These are phyloP conservation scores for Phrynocephalus forsythii DNA, from an alignment of 2,797 vertebrate genomes.

Conservation along the genomic window DNA sequence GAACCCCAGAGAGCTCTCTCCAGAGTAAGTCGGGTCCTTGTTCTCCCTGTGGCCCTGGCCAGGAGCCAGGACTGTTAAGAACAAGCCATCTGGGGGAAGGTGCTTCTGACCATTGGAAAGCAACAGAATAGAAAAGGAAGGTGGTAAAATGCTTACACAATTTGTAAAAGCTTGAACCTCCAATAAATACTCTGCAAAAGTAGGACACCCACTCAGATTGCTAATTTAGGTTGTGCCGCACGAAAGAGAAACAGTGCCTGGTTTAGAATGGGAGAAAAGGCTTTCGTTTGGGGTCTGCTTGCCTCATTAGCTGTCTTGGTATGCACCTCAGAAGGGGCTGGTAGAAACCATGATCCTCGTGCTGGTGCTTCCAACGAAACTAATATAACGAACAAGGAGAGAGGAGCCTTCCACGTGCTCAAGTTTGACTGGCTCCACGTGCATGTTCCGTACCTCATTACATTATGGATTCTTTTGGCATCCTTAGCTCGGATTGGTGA, in stretches of 20 bases:
- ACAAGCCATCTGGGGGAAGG: not conserved
- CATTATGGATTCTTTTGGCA: slow-evolving; percentile 64
- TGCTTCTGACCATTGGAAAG: not conserved
- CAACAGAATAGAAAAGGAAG: not conserved
- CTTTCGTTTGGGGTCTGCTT: not conserved
- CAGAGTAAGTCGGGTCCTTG: not conserved
- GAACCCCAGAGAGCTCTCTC: not conserved
- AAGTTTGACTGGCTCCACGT: slow-evolving; percentile 20
- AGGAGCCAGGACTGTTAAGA: not conserved
- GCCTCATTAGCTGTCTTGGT: slow-evolving; percentile 2
- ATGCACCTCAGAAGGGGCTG: not conserved
- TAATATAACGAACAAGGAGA: not conserved
- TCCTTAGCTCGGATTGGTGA: slow-evolving; percentile 57
- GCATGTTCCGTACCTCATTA: slow-evolving; percentile 42
- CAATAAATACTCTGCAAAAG: not conserved
- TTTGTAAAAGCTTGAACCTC: not conserved
- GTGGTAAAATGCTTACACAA: not conserved
- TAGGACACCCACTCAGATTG: not conserved
- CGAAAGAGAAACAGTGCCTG: not conserved
- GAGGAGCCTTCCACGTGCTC: slow-evolving; percentile 18
- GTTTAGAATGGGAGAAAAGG: not conserved
- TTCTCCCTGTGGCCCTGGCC: not conserved
- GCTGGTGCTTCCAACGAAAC: not conserved
- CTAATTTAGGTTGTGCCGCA: not conserved
- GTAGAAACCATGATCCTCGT: not conserved